Evolutionary conservation across 2,888 invertebrate species (phyloP).

Genomic region (Drosophila rellima): DNA sequence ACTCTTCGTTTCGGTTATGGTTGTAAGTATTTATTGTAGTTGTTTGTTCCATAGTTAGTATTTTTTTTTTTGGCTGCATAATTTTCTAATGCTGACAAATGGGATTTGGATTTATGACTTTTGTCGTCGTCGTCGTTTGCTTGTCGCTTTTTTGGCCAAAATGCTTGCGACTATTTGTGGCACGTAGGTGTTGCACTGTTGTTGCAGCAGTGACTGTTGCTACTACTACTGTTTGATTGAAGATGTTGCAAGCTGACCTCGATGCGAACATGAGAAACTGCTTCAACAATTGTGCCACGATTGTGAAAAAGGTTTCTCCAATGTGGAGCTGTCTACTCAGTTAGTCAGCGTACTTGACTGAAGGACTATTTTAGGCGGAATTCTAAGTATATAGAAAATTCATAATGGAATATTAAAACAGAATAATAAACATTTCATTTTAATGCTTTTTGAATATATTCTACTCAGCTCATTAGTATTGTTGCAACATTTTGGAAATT

Average conservation of each 20-base stretch:
- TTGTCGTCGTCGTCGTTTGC: constrained; percentile 39
- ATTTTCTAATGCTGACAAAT: constrained; percentile 82
- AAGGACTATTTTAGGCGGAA: neutral
- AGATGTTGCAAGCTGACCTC: constrained; percentile 78
- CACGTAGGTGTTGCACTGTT: constrained; percentile 36
- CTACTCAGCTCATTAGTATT: constrained; percentile 19
- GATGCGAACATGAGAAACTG: constrained; percentile 60
- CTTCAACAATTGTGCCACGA: constrained; percentile 36
- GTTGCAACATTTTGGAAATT: neutral
- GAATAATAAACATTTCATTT: no score
- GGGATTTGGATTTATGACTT: constrained; percentile 79
- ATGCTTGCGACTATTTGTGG: constrained; percentile 37
- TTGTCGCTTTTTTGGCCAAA: constrained; percentile 46
- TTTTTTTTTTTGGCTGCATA: constrained; percentile 63
- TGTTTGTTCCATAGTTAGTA: constrained; percentile 39
- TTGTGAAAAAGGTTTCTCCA: constrained; percentile 50
- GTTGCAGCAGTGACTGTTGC: constrained; percentile 26
- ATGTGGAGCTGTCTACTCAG: constrained; percentile 42
- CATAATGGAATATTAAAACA: neutral
- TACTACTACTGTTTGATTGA: constrained; percentile 66
- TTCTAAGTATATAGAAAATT: neutral
- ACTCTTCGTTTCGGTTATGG: constrained; percentile 40
- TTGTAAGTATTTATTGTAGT: constrained; percentile 31
- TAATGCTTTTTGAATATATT: no score
- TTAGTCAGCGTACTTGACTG: neutral